Conservation (phyloP, 2,113 vertebrate species). For the Paramormyrops kingsleyae region DNA sequence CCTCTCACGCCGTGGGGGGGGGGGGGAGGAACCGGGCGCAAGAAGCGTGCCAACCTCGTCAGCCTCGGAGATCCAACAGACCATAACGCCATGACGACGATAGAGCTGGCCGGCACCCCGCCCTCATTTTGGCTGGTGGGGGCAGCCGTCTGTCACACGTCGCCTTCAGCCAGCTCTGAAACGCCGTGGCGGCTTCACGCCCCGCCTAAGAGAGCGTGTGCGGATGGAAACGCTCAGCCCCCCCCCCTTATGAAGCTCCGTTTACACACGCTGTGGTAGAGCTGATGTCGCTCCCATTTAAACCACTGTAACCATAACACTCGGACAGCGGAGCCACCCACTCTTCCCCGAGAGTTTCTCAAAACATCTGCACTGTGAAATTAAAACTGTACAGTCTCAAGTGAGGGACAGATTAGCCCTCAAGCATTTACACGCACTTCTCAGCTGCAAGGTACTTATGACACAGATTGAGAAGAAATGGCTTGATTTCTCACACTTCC, state of each 20-base stretch:
- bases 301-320: not conserved
- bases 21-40: not conserved
- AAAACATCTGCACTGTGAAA: not conserved
- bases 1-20: not conserved
- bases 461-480: not conserved
- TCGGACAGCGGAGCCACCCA: not conserved
- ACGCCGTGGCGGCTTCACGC: not conserved
- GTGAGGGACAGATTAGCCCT: not conserved
- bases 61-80: not conserved
- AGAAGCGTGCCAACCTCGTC: not conserved
- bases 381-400: not conserved
- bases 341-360: not conserved
- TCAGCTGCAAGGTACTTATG: not conserved
- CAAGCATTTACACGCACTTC: not conserved
- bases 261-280: not conserved
- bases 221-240: not conserved
- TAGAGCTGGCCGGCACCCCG: not conserved
- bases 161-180: not conserved
- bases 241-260: not conserved
- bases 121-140: not conserved
- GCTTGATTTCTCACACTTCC: not conserved
- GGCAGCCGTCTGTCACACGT: not conserved
- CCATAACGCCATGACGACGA: not conserved
- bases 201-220: not conserved
- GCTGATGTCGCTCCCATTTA: not conserved